These are phyloP conservation scores for Labrus mixtus DNA, from an alignment of 2,113 vertebrate species.

Conservation along the genomic window DNA sequence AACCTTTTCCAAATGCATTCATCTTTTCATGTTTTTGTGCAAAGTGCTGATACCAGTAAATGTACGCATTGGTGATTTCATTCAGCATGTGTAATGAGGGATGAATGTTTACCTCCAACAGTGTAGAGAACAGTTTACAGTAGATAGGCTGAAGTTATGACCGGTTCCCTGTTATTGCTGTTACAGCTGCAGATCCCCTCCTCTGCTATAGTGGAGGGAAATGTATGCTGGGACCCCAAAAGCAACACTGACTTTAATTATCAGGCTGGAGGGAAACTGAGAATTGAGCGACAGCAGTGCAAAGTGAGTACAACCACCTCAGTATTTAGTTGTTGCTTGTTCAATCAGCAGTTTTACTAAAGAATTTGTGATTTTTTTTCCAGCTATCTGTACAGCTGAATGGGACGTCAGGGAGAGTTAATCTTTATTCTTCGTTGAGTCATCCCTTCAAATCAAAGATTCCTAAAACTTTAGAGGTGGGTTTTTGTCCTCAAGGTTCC, in stretches of 20 bases:
- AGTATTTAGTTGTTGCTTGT: not conserved
- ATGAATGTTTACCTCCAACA: constrained; percentile 3
- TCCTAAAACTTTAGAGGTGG: constrained; percentile 79
- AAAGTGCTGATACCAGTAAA: not conserved
- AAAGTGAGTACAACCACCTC: constrained; percentile 80
- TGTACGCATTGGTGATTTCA: not conserved
- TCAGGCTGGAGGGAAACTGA: constrained; percentile 66
- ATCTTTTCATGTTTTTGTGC: not conserved
- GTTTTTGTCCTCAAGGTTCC: not conserved
- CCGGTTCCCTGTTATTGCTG: constrained; percentile 51
- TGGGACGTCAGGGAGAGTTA: constrained; percentile 61
- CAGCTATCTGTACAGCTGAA: constrained; percentile 79
- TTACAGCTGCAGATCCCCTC: constrained; percentile 83
- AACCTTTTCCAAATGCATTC: not conserved
- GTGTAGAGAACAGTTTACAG: constrained; percentile 35
- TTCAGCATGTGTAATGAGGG: not conserved
- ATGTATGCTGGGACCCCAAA: constrained; percentile 75
- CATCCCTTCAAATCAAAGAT: constrained; percentile 74
- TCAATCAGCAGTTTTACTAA: not conserved
- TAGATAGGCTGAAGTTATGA: constrained; percentile 21
- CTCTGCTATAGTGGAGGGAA: constrained; percentile 79
- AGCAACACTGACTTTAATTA: constrained; percentile 76
- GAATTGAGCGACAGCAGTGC: constrained; percentile 76
- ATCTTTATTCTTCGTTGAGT: constrained; percentile 71
- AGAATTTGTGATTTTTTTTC: constrained; percentile 11